Base-by-base conservation (phyloP, 1,140 invertebrate species). In the Bombus pyrosoma region DNA sequence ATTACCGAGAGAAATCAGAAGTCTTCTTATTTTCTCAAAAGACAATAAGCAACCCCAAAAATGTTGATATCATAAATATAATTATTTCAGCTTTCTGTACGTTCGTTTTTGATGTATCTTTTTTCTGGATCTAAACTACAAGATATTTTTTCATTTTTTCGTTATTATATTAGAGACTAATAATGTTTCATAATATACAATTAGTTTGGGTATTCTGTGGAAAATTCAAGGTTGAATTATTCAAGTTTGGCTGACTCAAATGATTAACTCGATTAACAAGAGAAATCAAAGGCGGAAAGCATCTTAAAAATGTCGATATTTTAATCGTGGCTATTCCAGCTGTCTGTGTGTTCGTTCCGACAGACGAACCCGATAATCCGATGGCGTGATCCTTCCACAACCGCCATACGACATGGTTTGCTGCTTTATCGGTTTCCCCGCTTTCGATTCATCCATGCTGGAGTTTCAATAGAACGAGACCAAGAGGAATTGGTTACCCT, bases 401-500 rank as follows among this genome's bases (percentile, higher is more conserved):
- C 81, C 75, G n/a, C 77, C 79, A 83, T 79, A 74, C 81, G 83
- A 84, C 88, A 86, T 66, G 86, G 80, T 86, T 89, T 86, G 74
- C 73, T 87, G 84, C 87, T 87, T 87, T 90, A 90, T 86, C 82
- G 72, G 68, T 37, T 81, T 85, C 12, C 64, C 76, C 74, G 68
- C 66, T 71, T 85, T 89, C 83, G 74, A 87, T 87, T 87, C 85
- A 71, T 91, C 81, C 62, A 72, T 57, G 47, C 64, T 53, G 83
- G 86, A 86, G 88, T 90, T 81, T 81, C 83, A 72, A 83, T 81
- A 83, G 87, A 84, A 43, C 80, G 77, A 66, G 83, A 81, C 59
- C 82, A 53, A 71, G 37, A 79, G 80, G 75, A 90, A 91, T 91
- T 86, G 83, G 85, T 91, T 87, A 87, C 90, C 81, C 78, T 80